These are phyloP conservation scores for Mus caroli DNA, from an alignment of 2,797 vertebrate species.

Conservation along the genomic window DNA sequence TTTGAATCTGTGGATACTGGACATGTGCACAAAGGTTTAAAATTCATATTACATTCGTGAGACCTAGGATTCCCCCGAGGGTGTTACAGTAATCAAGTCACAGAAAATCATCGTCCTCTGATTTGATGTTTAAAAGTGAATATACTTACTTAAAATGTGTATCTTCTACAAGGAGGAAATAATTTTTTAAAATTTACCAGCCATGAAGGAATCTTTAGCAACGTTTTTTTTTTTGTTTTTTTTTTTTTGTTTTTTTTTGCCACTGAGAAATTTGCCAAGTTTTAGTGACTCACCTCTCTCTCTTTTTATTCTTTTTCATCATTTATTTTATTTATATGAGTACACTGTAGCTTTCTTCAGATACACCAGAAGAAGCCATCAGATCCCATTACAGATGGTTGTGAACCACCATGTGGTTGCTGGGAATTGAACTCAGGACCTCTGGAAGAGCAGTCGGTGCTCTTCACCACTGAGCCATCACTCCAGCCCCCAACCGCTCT, in stretches of 20 bases:
- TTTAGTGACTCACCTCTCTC: not conserved
- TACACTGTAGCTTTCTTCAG: no score
- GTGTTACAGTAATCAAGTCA: not conserved
- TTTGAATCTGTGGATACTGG: not conserved
- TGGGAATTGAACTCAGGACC: no score
- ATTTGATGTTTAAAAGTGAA: conserved; percentile 36
- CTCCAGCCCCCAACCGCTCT: not conserved
- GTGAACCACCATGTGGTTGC: no score
- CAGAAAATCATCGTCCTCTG: not conserved
- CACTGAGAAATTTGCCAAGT: not conserved
- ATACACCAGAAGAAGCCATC: no score
- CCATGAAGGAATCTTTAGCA: not conserved
- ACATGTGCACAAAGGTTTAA: not conserved
- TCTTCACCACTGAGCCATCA: no score
- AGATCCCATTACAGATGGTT: no score
- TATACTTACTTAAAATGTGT: not conserved
- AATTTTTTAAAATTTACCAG: conserved; percentile 6
- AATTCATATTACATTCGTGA: not conserved
- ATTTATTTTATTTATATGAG: no score
- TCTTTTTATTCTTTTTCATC: not conserved
- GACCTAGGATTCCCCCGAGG: not conserved
- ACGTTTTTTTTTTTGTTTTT: conserved; percentile 3
- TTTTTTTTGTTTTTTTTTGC: conserved; percentile 23
- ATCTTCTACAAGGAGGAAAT: not conserved
- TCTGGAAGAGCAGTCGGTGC: no score